Evolutionary conservation across 2,113 vertebrate genomes (phyloP), one percentile per base, ranked within the genome.

Genomic region (Pelodiscus sinensis): DNA sequence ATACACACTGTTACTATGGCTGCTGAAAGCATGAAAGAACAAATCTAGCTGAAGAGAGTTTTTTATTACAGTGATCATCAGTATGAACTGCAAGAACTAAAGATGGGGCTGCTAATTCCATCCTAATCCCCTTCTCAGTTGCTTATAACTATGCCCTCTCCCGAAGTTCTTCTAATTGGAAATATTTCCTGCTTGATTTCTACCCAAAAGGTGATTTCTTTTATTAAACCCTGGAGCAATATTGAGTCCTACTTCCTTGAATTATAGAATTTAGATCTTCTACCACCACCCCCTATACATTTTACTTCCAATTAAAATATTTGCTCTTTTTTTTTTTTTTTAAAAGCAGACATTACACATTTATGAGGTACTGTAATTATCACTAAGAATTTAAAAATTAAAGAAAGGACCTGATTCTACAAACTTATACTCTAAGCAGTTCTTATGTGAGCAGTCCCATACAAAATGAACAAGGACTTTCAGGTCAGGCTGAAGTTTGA

Each of bases 21-120:
- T 96, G 81, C 91, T 65, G 85, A 86, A 91, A 95, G 96, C 88
- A 95, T 92, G 93, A 95, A 97, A 95, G 94, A 88, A 81, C 82
- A 95, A 96, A 94, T 94, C 94, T 95, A 90, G 71, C 92, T 92
- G 14, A 85, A 92, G 78, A 93, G 27, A 94, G 60, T 90, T 89
- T 92, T 93, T 86, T 50, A 95, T 96, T 95, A 87, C 96, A 92
- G 22, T 38, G 35, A 44, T 75, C 22, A 25, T 44, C 19, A 44
- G 38, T 38, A 75, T 75, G 31, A 44, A 87, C 65, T 88, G 12
- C 27, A 90, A 84, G 87, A 95, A 79, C 89, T 91, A 95, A 92
- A 92, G 88, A 79, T 78, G 65, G 65, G 77, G 91, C 75, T 92
- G 90, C 65, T 84, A 78, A 73, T 52, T 92, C 78, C 73, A 90